Evolutionary conservation across 2,113 vertebrate genomes (phyloP), one percentile per base, ranked within the genome.

Genomic region (Melospiza melodia): DNA sequence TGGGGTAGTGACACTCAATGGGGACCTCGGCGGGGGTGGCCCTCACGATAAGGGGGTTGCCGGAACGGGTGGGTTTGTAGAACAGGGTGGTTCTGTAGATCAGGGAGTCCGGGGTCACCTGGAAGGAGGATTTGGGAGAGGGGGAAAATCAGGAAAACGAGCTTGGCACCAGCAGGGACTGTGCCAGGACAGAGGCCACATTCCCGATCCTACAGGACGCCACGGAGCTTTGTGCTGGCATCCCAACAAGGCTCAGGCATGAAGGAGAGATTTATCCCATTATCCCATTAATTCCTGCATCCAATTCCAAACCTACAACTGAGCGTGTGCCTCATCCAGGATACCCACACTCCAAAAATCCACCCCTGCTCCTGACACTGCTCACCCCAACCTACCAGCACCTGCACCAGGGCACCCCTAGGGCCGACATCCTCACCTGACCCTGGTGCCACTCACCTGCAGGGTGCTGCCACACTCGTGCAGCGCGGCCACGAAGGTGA

Each of bases 241-340:
- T 1, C 52, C 10, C 20, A 9, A 9, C 8, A 17, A 11, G 16
- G 44, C 3, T 0, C 6, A 33, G 7, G 22, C 51, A 20, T 6
- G 24, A 9, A 35, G 6, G 19, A n/a, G 30, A 44, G 13, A 41
- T 13, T 7, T 2, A 35, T 35, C 35, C 7, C 4, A 1, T 15
- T 4, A 51, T 2, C 62, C 72, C 22, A 37, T 12, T 6, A 59
- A 52, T 22, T 37, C 72, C 31, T 31, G 5, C 44, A 30, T 7
- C 30, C 59, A n/a, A 15, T 6, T 30, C 54, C 25, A 85, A 51
- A 21, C 10, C 43, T 31, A 14, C 13, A 17, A 11, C 31, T 9
- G 31, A 31, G 31, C 0, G 1, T 1, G 3, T 1, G 1, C 31
- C 25, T 11, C 37, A 37, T 2, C 31, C 52, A 35, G 2, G 1